phyloP scores from a whole-genome alignment of 2,888 invertebrate species.

The Empis livida region DNA sequence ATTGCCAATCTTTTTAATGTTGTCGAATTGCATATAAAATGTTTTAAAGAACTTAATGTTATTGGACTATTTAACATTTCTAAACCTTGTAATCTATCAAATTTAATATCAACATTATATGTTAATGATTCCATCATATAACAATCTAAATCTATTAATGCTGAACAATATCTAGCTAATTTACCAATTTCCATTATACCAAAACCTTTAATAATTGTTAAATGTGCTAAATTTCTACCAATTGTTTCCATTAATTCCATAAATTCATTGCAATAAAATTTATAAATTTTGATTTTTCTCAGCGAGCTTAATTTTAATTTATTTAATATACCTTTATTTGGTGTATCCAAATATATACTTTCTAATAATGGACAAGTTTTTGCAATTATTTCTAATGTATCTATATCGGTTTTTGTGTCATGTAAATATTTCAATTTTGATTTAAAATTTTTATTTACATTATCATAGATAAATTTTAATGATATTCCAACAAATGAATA shows the following conservation, averaged over 20 bases:
- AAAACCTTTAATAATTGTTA: constrained; percentile 45
- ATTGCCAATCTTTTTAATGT: constrained; percentile 50
- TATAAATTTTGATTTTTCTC: constrained; percentile 47
- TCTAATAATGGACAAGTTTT: constrained; percentile 49
- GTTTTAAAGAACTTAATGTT: constrained; percentile 41
- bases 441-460: constrained; percentile 42
- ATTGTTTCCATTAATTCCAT: constrained; percentile 42
- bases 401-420: constrained; percentile 47
- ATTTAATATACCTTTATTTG: constrained; percentile 42
- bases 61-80: constrained; percentile 55
- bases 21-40: constrained; percentile 46
- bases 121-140: constrained; percentile 51
- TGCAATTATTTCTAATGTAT: constrained; percentile 46
- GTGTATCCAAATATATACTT: constrained; percentile 51
- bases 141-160: constrained; percentile 48
- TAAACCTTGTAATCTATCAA: constrained; percentile 48
- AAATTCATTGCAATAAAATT: constrained; percentile 48
- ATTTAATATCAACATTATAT: constrained; percentile 40
- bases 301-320: constrained; percentile 39
- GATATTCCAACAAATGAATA: constrained; percentile 56
- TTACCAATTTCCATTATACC: constrained; percentile 47
- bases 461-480: constrained; percentile 41
- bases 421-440: constrained; percentile 55
- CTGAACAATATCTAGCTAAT: constrained; percentile 45
- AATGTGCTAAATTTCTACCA: constrained; percentile 41